Evolutionary conservation across 2,797 vertebrate species (phyloP), one percentile per base, ranked within the genome.

Genomic region (Podargus strigoides): DNA sequence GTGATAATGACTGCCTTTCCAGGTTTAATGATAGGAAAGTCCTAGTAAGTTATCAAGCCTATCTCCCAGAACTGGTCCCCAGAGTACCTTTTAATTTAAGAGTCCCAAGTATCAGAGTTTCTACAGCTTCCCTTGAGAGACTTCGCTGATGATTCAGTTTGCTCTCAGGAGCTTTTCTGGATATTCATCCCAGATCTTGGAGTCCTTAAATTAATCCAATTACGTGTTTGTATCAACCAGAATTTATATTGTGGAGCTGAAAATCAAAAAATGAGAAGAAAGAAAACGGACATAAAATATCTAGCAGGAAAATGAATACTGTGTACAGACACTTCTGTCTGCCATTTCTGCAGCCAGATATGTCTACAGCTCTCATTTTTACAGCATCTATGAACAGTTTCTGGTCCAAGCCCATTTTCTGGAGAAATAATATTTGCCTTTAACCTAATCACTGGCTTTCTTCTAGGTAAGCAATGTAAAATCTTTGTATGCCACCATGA

Each of bases 1-100:
- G 34, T 92, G 58, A 52, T 94, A 94, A 95, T 86, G 85, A 69
- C 55, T 89, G 39, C 15, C n/a, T 90, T 83, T 77, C 21, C 64
- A 93, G 49, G n/a, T 27, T 78, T 93, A 89, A 89, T 89, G 68
- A 58, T 27, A 37, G 73, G 9, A 73, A 93, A 91, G 75, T 59
- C 59, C 39, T 59, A 77, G 14, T 32, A 83, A 87, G 47, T 84
- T 90, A 94, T 89, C 87, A 84, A 79, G 28, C 41, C 64, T 64
- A 67, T 91, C 46, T 93, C 86, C 34, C 20, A 36, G 69, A 68
- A 89, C 34, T 88, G n/a, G n/a, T 93, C 95, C 82, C 94, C 10
- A 27, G 76, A 56, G 93, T 23, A 63, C 7, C 10, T 70, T 79
- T 82, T 84, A 84, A 74, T 85, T 85, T 87, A 81, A 87, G 34